Conservation (phyloP, 2,797 vertebrate genomes). For the Pseudocheirus occidentalis region DNA sequence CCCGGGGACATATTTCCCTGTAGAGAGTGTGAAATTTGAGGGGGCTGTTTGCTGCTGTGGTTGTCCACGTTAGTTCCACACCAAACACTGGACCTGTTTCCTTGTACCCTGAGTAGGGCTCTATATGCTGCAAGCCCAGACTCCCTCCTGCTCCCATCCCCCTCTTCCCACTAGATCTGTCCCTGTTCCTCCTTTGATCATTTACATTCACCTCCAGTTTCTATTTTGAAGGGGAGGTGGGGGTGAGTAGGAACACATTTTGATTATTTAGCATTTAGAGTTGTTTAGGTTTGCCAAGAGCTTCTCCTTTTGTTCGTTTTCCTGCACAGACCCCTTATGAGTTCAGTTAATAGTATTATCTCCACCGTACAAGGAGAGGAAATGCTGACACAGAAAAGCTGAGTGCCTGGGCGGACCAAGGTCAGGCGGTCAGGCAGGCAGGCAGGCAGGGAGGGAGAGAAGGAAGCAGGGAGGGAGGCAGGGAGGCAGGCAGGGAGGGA, state of each 20-base stretch:
- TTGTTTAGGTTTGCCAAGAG: slow-evolving; percentile 43
- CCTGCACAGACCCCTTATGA: neutral
- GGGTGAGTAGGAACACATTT: slow-evolving; percentile 28
- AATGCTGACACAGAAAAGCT: slow-evolving; percentile 52
- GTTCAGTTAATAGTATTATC: slow-evolving; percentile 36
- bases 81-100: neutral
- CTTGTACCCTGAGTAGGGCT: fast-evolving
- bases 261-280: slow-evolving; percentile 71
- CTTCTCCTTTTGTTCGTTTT: slow-evolving; percentile 53
- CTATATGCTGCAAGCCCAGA: neutral
- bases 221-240: slow-evolving; percentile 49
- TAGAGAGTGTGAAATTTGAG: neutral
- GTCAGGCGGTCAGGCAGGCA: slow-evolving; percentile 14
- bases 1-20: neutral
- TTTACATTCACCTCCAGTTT: slow-evolving; percentile 7
- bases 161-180: neutral
- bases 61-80: neutral
- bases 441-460: too few species aligned
- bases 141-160: neutral
- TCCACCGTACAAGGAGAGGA: slow-evolving; percentile 64
- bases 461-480: too few species aligned
- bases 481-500: too few species aligned
- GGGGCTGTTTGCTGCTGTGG: neutral
- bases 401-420: slow-evolving; percentile 18
- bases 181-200: neutral